Percentiles rank a stretch among this genome's conserved stretches.
Conservation (phyloP, 2,888 invertebrate species). For the Agrotis clavis region DNA sequence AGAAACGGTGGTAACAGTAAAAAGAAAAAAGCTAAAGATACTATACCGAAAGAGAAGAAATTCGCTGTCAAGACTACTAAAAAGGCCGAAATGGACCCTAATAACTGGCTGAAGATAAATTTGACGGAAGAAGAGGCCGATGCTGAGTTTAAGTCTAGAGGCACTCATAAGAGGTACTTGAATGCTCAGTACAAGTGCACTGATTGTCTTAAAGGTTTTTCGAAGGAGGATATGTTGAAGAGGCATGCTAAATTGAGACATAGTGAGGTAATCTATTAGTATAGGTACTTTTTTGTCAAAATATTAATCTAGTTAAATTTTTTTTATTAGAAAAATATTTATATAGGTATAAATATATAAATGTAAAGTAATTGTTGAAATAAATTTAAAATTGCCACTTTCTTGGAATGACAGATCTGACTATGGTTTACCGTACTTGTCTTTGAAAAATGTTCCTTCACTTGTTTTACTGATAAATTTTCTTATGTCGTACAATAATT, state of each 20-base stretch:
- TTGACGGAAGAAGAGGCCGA: slow-evolving; percentile 81
- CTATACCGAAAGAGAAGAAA: slow-evolving; percentile 59
- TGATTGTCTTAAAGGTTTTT: slow-evolving; percentile 83
- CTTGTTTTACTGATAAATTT: no score
- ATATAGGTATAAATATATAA: no score
- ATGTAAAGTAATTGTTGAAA: no score
- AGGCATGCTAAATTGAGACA: slow-evolving; percentile 81
- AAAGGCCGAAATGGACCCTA: slow-evolving; percentile 72
- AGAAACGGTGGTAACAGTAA: slow-evolving; percentile 52
- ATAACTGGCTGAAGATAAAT: slow-evolving; percentile 78
- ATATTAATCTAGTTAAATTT: no score
- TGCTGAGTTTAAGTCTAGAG: slow-evolving; percentile 75
- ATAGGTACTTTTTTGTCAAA: no score
- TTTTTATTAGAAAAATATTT: no score
- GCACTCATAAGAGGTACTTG: slow-evolving; percentile 75
- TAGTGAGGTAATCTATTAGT: slow-evolving; percentile 72
- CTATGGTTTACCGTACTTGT: no score
- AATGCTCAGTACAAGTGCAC: slow-evolving; percentile 79
- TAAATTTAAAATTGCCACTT: no score
- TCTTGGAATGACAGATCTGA: no score
- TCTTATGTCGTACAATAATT: no score
- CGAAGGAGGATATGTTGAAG: slow-evolving; percentile 81
- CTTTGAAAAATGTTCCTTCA: no score
- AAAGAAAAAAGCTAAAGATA: slow-evolving; percentile 59
- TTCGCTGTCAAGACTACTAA: slow-evolving; percentile 68